phyloP scores from a whole-genome alignment of 2,888 invertebrate species.

The Eilema depressum region DNA sequence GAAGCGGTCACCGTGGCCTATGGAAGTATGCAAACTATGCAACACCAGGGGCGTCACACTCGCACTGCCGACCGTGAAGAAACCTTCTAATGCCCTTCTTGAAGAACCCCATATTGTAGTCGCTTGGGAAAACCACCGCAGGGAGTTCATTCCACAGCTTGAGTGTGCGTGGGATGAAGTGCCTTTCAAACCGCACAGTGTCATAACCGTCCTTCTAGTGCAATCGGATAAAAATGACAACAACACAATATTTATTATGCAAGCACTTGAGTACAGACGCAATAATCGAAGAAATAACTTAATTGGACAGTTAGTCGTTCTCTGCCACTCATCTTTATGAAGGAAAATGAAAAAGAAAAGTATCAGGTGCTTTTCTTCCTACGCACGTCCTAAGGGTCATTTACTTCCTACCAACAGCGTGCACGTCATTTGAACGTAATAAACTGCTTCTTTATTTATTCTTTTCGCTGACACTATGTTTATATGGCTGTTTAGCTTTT shows the following conservation, averaged over 20 bases:
- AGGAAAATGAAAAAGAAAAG: conserved; percentile 10
- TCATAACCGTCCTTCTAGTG: too few species aligned
- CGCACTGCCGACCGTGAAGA: too few species aligned
- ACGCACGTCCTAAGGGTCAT: conserved; percentile 22
- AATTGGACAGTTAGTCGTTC: neutral
- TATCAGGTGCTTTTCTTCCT: conserved; percentile 22
- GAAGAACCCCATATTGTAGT: too few species aligned
- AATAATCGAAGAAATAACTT: conserved; percentile 15
- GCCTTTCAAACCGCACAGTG: too few species aligned
- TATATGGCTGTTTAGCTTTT: conserved; percentile 9
- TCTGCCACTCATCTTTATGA: conserved; percentile 5
- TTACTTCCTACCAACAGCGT: conserved; percentile 14
- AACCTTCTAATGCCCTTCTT: too few species aligned
- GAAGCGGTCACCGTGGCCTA: too few species aligned
- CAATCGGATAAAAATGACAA: too few species aligned
- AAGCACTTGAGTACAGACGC: neutral
- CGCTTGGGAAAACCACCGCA: too few species aligned
- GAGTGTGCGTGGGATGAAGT: too few species aligned
- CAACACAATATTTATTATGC: neutral
- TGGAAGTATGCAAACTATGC: too few species aligned
- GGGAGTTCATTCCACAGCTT: too few species aligned
- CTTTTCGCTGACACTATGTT: conserved; percentile 15
- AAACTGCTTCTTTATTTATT: conserved; percentile 16
- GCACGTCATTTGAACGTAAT: conserved; percentile 17
- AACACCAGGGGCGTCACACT: too few species aligned